Base-by-base conservation (phyloP, 2,888 invertebrate genomes). In the Zaprionus lineosus region DNA sequence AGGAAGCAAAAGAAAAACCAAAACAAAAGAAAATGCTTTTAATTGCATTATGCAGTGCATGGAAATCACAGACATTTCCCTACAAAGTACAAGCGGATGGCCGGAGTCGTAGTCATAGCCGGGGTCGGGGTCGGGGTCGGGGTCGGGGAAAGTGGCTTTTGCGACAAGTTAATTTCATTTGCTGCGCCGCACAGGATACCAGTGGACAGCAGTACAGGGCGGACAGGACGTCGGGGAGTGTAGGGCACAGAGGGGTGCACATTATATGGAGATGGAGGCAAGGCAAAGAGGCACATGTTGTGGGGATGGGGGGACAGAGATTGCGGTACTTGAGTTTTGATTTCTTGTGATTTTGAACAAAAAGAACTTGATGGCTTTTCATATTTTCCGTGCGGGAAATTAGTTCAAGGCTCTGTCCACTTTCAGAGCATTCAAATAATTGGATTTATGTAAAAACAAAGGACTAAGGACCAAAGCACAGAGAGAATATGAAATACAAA, bases 1-100 rank as follows among this genome's bases (percentile, higher is more conserved):
- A 46, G 55, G 26, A 55, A 52, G 36, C 31, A 51, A 56, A 44
- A 56, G 44, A 15, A 56, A 70, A 58, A 41, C 24, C 29, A 53
- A 56, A 58, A 55, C 50, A 62, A 66, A 60, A 56, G 55, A 58
- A 56, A 71, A 52, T 63, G 50, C 26, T 70, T 84, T 78, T 84
- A 77, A 83, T 84, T 78, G 77, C 84, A 78, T 84, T 78, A 78
- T 84, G 82, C 74, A 62, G 60, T 26, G 34, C 51, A 51, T 56
- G 29, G 56, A 70, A 81, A 81, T 81, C 74, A 60, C 59, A 50
- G 46, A 52, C 55, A 68, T 61, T 67, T 67, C 34, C 52, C 46
- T 34, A 39, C 40, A 43, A 47, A 34, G 18, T 16, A 43, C 19
- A 16, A n/a, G 15, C 29, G 12, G 41, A 29, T 7, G 24, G 24